These are phyloP conservation scores for Phymanthus crucifer DNA, from an alignment of 92 coral and sea anemone species.

Conservation along the genomic window DNA sequence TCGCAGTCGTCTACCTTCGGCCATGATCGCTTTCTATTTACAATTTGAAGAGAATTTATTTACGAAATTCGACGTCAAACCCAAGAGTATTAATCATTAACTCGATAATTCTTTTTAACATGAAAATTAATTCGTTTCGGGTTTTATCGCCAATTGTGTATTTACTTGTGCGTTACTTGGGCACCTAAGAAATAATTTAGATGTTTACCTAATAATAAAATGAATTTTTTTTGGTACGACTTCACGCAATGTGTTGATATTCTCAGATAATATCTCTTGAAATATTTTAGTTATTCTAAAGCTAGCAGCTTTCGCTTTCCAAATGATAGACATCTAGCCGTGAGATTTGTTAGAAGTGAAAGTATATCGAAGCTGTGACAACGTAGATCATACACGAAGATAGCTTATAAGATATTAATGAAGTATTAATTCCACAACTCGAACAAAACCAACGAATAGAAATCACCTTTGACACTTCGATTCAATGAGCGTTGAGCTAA, in stretches of 20 bases:
- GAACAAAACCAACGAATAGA: no score
- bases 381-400: background rate
- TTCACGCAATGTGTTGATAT: no score
- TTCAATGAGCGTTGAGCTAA: no score
- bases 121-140: background rate
- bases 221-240: no score
- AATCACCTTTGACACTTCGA: no score
- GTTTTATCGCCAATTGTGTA: background rate
- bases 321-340: background rate
- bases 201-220: background rate
- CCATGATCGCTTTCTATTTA: background rate
- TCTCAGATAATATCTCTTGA: no score
- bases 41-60: background rate
- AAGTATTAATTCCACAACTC: background rate
- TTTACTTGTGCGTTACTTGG: background rate
- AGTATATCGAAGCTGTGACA: background rate
- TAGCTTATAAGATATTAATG: background rate
- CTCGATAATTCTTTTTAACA: background rate
- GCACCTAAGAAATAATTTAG: background rate
- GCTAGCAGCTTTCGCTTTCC: background rate
- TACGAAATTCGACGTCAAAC: background rate
- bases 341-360: background rate
- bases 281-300: no score
- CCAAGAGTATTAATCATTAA: background rate
- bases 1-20: background rate